Base-by-base conservation (phyloP, 2,888 invertebrate species). In the Hirtodrosophila cameraria region DNA sequence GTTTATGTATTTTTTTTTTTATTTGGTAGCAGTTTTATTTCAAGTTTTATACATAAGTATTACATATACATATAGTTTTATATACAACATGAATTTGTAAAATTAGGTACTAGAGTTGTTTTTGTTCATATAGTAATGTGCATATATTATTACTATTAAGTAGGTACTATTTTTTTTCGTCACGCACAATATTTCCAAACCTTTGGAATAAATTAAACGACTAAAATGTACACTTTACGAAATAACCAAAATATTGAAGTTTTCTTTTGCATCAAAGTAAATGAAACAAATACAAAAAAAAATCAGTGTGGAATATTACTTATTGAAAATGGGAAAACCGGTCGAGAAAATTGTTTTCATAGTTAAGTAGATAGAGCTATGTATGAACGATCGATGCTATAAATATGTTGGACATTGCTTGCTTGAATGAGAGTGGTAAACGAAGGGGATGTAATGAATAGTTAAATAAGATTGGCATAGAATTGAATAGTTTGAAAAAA, bases 201-300 rank as follows among this genome's bases (percentile, higher is more conserved):
- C 79, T 78, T 85, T 87, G 79, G 65, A 87, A 87, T 87, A 81
- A 81, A 87, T 81, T 85, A 81, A 82, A 87, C 71, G 86, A 81
- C 80, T 81, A 81, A 87, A 81, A 81, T 81, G 87, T 81, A 86
- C 82, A 87, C 80, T 82, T 70, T 71, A 81, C 72, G 67, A 78
- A 81, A 87, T 66, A 78, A 68, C n/a, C n/a, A 76, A 72, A 62
- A 68, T 50, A 46, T 28, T n/a, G n/a, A n/a, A n/a, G n/a, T n/a
- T n/a, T n/a, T 8, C 28, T 48, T 60, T 55, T 42, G 60, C 48
- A 46, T 55, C 41, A 50, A 39, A 30, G 11, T 49, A 13, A 27
- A 49, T 55, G 27, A 50, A 52, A 41, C 42, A 48, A 39, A 46
- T 50, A 30, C 9, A 43, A 42, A n/a, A n/a, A n/a, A n/a, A n/a